Evolutionary conservation across 2,797 vertebrate genomes (phyloP), one percentile per base, ranked within the genome.

Genomic region (Pitangus sulphuratus): DNA sequence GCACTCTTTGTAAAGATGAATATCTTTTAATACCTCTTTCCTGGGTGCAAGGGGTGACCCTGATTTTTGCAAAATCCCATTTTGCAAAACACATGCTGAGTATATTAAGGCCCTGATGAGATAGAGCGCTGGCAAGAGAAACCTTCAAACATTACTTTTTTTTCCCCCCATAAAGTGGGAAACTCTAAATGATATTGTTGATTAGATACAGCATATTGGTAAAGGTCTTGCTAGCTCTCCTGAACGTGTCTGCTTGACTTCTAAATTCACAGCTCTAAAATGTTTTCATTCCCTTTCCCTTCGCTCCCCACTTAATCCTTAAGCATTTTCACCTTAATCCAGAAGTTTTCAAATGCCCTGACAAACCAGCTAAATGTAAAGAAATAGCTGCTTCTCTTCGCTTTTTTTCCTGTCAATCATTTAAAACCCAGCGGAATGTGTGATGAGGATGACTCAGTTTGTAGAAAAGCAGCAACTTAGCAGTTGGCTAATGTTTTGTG

Each of bases 261-360:
- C 91, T 93, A 89, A 97, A 95, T 95, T 97, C 75, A 83, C 91
- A 85, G 86, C 86, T 89, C 84, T 93, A 96, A 93, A 97, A 87
- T 95, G 84, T 84, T 97, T 92, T 93, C 92, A 96, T 96, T 94
- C 80, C 86, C 71, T 83, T 93, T 89, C 42, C 90, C 94, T 96
- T 96, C 92, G 37, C 90, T 95, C 83, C 90, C 70, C 83, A 64
- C 96, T 96, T 97, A 97, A 94, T 97, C 95, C 93, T 94, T 93
- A 94, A 97, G 94, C 68, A 95, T 92, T 96, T 97, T 97, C 96
- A 97, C 90, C 95, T 97, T 97, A 94, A 96, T 97, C 96, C 95
- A 95, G 89, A 97, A 93, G 86, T 97, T 97, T 95, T 95, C 86
- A 97, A 97, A 96, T 94, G 85, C 91, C 91, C 93, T 96, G 97